Evolutionary conservation across 2,888 invertebrate species (phyloP).

Genomic region (Patella ulyssiponensis): DNA sequence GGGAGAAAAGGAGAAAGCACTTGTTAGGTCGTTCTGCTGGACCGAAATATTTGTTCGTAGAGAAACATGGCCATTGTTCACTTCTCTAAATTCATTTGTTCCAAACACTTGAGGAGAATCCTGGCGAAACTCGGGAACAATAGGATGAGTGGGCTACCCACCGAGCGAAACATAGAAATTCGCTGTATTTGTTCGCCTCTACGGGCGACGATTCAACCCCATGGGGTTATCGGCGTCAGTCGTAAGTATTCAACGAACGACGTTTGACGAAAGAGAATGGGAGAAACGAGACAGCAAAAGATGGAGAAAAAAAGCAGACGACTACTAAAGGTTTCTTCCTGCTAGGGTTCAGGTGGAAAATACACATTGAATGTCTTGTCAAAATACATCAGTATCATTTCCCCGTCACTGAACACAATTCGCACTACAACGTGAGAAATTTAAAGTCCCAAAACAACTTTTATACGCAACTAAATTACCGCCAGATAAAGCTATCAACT

Average conservation of each 20-base stretch:
- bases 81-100: constrained; percentile 9
- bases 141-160: background rate
- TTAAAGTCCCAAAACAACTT: constrained; percentile 7
- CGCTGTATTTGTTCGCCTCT: constrained; percentile 11
- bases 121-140: constrained; percentile 3
- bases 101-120: constrained; percentile 8
- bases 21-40: constrained; percentile 10
- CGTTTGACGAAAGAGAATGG: constrained; percentile 5
- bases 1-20: constrained; percentile 10
- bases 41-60: constrained; percentile 3
- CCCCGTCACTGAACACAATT: constrained; percentile 2
- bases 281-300: constrained; percentile 3
- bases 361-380: constrained; percentile 8
- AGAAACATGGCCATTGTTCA: constrained; percentile 5
- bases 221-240: constrained; percentile 6
- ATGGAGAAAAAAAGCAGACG: constrained; percentile 5
- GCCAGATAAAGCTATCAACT: background rate
- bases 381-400: constrained; percentile 7
- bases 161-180: background rate
- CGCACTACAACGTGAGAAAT: background rate
- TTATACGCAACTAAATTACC: background rate
- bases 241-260: constrained; percentile 8
- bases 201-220: constrained; percentile 13
- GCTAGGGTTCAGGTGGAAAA: constrained; percentile 1
- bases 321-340: background rate